Evolutionary conservation across 2,113 vertebrate species (phyloP).

Genomic region (Vidua macroura): DNA sequence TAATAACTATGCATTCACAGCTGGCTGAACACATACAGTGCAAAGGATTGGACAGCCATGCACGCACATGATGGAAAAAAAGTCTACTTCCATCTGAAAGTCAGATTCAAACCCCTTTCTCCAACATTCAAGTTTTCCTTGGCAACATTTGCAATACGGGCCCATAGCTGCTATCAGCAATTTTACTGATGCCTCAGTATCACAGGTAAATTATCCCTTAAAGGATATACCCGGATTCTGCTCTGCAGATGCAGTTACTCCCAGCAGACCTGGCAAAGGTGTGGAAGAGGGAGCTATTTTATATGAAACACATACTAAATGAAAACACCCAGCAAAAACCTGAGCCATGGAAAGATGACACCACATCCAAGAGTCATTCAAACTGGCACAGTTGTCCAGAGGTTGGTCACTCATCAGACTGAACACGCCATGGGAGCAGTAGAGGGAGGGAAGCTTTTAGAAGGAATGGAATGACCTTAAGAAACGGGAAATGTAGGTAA

Average conservation of each 20-base stretch:
- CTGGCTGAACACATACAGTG: background rate
- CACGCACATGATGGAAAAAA: background rate
- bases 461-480: conserved; percentile 60
- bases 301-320: conserved; percentile 49
- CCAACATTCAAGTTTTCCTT: background rate
- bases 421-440: conserved; percentile 43
- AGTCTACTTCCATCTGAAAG: background rate
- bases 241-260: conserved; percentile 16
- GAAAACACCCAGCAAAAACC: conserved; percentile 59
- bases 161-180: background rate
- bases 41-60: background rate
- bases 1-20: background rate
- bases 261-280: conserved; percentile 42
- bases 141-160: background rate
- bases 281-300: conserved; percentile 21
- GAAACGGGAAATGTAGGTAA: conserved; percentile 58
- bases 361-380: conserved; percentile 63
- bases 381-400: conserved; percentile 57
- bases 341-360: conserved; percentile 65
- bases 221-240: background rate
- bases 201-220: background rate
- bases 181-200: background rate
- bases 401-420: conserved; percentile 63
- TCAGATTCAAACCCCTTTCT: conserved; percentile 20
- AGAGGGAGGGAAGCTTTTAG: conserved; percentile 60